Evolutionary conservation across 2,888 invertebrate genomes (phyloP).

Genomic region (Cabera pusaria): DNA sequence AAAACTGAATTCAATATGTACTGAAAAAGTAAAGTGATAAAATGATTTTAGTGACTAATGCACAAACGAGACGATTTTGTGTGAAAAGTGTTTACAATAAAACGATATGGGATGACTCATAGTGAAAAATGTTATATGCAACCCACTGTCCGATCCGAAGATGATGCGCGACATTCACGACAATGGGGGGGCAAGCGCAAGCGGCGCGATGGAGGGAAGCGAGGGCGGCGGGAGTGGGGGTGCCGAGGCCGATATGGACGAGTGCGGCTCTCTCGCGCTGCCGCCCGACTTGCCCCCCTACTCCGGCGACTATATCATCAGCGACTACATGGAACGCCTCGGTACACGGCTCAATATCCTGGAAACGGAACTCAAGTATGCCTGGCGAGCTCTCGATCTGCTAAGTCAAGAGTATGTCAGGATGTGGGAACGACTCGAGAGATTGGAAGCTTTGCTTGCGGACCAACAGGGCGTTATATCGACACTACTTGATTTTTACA

Average conservation of each 20-base stretch:
- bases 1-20: conserved; percentile 52
- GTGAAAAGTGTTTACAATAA: conserved; percentile 68
- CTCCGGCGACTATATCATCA: conserved; percentile 90
- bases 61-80: conserved; percentile 57
- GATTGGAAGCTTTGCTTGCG: conserved; percentile 92
- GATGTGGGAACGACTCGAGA: conserved; percentile 96
- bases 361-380: conserved; percentile 95
- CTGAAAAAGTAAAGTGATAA: conserved; percentile 53
- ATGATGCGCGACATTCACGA: conserved; percentile 83
- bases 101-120: conserved; percentile 83
- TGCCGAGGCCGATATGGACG: conserved; percentile 81
- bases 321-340: conserved; percentile 95
- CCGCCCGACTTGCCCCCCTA: conserved; percentile 79
- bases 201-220: conserved; percentile 81
- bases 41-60: conserved; percentile 62
- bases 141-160: conserved; percentile 72
- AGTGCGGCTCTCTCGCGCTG: conserved; percentile 80
- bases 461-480: conserved; percentile 96
- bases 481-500: conserved; percentile 92
- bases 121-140: conserved; percentile 77
- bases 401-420: conserved; percentile 96
- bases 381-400: conserved; percentile 95
- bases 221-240: conserved; percentile 81
- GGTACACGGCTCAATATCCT: conserved; percentile 93
- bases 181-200: conserved; percentile 74